phyloP scores from a whole-genome alignment of 1,140 invertebrate genomes.

The Lutraria rhynchaena region DNA sequence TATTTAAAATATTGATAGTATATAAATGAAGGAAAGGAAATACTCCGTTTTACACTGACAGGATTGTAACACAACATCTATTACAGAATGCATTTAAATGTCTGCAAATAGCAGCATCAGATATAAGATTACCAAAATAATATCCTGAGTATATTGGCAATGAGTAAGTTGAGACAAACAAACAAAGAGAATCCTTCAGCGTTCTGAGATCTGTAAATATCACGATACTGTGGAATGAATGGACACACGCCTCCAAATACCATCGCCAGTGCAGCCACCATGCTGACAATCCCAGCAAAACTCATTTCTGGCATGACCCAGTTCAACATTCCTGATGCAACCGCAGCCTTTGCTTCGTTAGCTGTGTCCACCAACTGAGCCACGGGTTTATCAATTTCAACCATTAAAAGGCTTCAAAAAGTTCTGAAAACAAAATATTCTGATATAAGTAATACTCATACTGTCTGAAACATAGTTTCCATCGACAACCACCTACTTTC shows the following conservation, averaged over 20 bases:
- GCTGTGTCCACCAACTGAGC: slow-evolving; percentile 28
- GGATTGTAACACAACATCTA: too few species aligned
- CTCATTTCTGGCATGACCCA: slow-evolving; percentile 60
- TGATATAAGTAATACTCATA: too few species aligned
- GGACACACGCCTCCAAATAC: slow-evolving; percentile 94
- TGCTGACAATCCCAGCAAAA: slow-evolving; percentile 63
- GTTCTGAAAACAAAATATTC: too few species aligned
- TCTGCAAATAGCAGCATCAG: too few species aligned
- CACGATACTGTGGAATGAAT: slow-evolving; percentile 96
- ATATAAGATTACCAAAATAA: slow-evolving; percentile 96
- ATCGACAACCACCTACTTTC: too few species aligned
- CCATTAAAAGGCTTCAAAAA: slow-evolving; percentile 30
- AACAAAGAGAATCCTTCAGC: slow-evolving; percentile 97
- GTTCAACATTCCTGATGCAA: neutral
- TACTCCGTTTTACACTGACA: too few species aligned
- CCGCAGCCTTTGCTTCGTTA: slow-evolving; percentile 7
- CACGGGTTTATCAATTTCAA: slow-evolving; percentile 40
- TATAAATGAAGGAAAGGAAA: too few species aligned
- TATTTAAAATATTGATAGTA: too few species aligned
- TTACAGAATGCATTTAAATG: too few species aligned
- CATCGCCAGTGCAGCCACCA: slow-evolving; percentile 85
- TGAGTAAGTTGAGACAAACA: slow-evolving; percentile 96
- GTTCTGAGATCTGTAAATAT: slow-evolving; percentile 95
- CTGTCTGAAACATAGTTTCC: too few species aligned
- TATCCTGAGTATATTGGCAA: slow-evolving; percentile 98